Base-by-base conservation (phyloP, 2,797 vertebrate species). In the Rhynchonycteris naso region DNA sequence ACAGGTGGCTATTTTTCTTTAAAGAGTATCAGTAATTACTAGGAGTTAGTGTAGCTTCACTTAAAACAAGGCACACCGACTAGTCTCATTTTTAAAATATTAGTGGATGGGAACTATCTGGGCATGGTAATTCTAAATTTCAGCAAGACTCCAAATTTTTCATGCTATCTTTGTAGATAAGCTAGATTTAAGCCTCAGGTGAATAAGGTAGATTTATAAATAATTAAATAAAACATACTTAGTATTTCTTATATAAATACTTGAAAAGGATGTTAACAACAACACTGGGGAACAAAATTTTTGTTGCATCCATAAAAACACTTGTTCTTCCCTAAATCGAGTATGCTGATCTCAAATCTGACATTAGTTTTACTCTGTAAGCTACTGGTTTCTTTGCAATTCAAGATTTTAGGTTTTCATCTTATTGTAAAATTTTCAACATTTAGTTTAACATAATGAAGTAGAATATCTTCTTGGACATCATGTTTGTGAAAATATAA, bases 171-270 rank as follows among this genome's bases (percentile, higher is more conserved):
- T 93, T 92, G 58, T 90, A 47, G 12, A 50, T 66, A 88, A 66
- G 21, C 50, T 59, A 81, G 78, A 79, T 43, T 66, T 83, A 88
- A 94, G 54, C 12, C 21, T 93, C 33, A 35, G 24, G 68, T 43
- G 43, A 84, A 7, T 76, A 88, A 88, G 16, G 10, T 75, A 6
- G 22, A 28, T 84, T 95, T 71, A 30, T 71, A 75, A 95, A 28
- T 84, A 30, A 30, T 84, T 90, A 95, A 88, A 71, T 90, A 88
- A 83, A 79, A 61, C 54, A 54, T 43, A 83, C 61, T 69, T 66
- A 84, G 12, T 59, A 63, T 63, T 28, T 83, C 58, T 80, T 83
- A 75, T 79, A 5, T 69, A 71, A 86, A 80, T 0, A 6, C 8
- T 22, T 50, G 63, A 74, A 90, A 66, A 81, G 56, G 8, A 1